Evolutionary conservation across 2,888 invertebrate genomes (phyloP).

Genomic region (Gortyna flavago): DNA sequence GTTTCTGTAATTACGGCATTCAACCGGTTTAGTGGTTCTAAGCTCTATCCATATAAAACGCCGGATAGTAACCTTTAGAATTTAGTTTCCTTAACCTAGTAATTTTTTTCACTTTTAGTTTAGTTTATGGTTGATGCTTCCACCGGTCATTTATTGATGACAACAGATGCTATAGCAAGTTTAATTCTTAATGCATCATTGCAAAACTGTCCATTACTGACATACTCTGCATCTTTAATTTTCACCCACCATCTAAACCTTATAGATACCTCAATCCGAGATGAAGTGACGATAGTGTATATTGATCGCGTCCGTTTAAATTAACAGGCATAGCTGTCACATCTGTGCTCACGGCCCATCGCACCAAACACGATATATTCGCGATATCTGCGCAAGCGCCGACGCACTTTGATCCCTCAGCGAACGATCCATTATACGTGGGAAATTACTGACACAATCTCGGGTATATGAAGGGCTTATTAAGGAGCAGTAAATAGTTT

Average conservation of each 20-base stretch:
- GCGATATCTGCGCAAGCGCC: conserved; percentile 72
- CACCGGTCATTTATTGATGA: not conserved
- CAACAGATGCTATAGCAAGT: not conserved
- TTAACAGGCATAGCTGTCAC: conserved; percentile 84
- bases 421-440: conserved; percentile 72
- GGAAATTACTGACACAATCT: conserved; percentile 71
- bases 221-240: not conserved
- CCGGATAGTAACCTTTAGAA: not conserved
- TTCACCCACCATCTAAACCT: conserved; percentile 44
- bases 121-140: not conserved
- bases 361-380: conserved; percentile 76
- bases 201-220: conserved; percentile 5
- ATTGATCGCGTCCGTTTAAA: conserved; percentile 86
- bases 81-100: not conserved
- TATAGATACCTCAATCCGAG: conserved; percentile 50
- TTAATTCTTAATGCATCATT: not conserved
- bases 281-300: conserved; percentile 78
- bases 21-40: not conserved
- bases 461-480: conserved; percentile 33
- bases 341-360: conserved; percentile 78
- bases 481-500: conserved; percentile 52
- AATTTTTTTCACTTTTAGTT: not conserved
- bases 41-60: not conserved
- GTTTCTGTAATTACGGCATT: not conserved
- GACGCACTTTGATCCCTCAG: conserved; percentile 69